phyloP scores from a whole-genome alignment of 1,140 invertebrate genomes.

The Argopecten irradians region DNA sequence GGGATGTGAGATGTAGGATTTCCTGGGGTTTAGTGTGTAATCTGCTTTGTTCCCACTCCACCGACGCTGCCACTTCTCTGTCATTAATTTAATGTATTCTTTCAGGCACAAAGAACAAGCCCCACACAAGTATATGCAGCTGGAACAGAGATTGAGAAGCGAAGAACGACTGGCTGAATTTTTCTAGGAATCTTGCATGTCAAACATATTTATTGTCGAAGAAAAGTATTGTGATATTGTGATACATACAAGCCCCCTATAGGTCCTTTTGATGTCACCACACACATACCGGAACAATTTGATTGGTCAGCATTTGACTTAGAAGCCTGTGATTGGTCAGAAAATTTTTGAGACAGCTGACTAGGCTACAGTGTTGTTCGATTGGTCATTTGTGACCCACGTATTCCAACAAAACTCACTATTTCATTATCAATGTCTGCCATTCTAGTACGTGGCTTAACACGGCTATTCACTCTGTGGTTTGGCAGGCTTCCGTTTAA shows the following conservation, averaged over 20 bases:
- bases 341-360: neutral
- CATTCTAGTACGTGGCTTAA: neutral
- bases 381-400: neutral
- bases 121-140: conserved; percentile 75
- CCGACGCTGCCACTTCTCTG: neutral
- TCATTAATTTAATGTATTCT: conserved; percentile 27
- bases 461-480: neutral
- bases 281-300: neutral
- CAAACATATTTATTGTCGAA: neutral
- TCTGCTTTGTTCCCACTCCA: conserved; percentile 20
- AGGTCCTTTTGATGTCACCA: neutral
- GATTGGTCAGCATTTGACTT: neutral
- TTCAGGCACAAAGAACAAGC: conserved; percentile 77
- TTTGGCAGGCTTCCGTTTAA: neutral
- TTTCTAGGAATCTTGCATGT: conserved; percentile 56
- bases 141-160: conserved; percentile 73
- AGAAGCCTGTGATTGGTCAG: neutral
- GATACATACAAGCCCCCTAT: neutral
- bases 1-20: neutral
- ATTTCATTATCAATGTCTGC: neutral
- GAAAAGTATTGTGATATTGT: neutral
- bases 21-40: neutral
- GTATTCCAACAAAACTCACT: neutral
- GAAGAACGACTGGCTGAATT: conserved; percentile 74
- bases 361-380: neutral